These are phyloP conservation scores for Phortica variegata DNA, from an alignment of 1,140 invertebrate species.

Conservation along the genomic window DNA sequence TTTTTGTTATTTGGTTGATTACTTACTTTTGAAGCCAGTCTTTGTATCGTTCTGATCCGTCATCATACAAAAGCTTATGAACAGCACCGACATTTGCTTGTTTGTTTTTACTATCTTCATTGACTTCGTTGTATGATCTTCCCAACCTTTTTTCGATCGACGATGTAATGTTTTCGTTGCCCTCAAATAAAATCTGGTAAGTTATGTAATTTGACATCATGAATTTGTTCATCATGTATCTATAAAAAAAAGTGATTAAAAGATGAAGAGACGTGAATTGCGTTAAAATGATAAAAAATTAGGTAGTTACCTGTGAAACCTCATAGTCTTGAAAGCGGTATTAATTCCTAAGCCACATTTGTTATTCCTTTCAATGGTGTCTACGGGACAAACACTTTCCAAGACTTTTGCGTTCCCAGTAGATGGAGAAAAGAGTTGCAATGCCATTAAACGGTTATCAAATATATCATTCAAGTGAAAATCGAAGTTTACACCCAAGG, in stretches of 20 bases:
- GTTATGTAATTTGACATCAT: conserved; percentile 23
- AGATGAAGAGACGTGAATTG: no score
- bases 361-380: no score
- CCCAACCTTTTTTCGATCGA: conserved; percentile 10
- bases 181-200: conserved; percentile 18
- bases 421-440: no score
- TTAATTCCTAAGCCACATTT: no score
- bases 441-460: no score
- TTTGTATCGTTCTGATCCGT: conserved; percentile 23
- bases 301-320: no score
- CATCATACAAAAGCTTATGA: conserved; percentile 19
- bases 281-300: no score
- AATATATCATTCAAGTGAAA: no score
- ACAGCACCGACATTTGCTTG: not conserved
- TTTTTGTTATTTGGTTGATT: not conserved
- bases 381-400: no score
- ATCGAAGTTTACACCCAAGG: no score
- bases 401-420: no score
- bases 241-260: conserved; percentile 1
- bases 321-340: no score
- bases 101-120: not conserved
- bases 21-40: conserved; percentile 26
- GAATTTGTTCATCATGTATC: conserved; percentile 30
- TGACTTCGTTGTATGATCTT: conserved; percentile 2
- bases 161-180: not conserved